phyloP scores from a whole-genome alignment of 1,140 invertebrate species.

The Tetramorium alpestre region DNA sequence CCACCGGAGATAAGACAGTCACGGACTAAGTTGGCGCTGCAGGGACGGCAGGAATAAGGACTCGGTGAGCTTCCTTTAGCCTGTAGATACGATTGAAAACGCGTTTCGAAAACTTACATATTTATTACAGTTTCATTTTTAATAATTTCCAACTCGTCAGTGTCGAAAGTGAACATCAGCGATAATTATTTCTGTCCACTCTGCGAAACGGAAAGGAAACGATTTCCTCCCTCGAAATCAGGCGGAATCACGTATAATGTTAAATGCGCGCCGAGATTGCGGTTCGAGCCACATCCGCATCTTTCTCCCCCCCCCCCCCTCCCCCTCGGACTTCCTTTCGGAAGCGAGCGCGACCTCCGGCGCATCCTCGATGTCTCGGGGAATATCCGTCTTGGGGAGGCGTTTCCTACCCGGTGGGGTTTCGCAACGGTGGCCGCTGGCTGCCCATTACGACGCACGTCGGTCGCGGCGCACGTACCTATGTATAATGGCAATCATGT shows the following conservation, averaged over 20 bases:
- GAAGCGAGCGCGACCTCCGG: slow-evolving; percentile 40
- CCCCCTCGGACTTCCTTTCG: slow-evolving; percentile 44
- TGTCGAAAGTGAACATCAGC: background rate
- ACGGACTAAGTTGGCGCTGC: background rate
- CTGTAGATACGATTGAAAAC: background rate
- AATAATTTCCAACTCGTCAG: background rate
- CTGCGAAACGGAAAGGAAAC: background rate
- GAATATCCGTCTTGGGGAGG: slow-evolving; percentile 40
- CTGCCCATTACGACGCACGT: slow-evolving; percentile 76
- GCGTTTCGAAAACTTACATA: background rate
- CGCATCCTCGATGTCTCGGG: slow-evolving; percentile 23
- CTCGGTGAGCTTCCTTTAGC: background rate
- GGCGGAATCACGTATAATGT: background rate
- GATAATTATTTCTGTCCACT: slow-evolving; percentile 16
- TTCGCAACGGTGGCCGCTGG: slow-evolving; percentile 66
- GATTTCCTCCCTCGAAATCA: background rate
- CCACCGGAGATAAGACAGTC: slow-evolving; percentile 7
- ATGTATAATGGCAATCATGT: slow-evolving; percentile 84
- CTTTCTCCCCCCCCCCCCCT: background rate
- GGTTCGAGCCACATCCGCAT: background rate
- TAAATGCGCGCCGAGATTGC: slow-evolving; percentile 2
- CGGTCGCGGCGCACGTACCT: slow-evolving; percentile 77
- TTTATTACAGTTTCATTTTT: background rate
- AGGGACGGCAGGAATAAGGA: background rate
- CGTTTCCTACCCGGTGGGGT: slow-evolving; percentile 45